Base-by-base conservation (phyloP, 2,113 vertebrate genomes). In the Ptilorrhoa leucosticta region DNA sequence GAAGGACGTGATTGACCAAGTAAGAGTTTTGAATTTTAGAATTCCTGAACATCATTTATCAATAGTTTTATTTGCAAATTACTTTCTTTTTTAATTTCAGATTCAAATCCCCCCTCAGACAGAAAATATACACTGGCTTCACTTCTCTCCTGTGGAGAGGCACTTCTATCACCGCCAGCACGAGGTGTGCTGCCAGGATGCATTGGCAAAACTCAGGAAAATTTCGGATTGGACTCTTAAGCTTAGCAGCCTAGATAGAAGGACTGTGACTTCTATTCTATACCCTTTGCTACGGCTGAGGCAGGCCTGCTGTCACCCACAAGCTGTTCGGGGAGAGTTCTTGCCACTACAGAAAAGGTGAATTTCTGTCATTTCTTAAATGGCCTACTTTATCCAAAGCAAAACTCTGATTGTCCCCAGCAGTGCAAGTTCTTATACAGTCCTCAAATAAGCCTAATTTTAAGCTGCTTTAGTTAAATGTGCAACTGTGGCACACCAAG, bases 161-260 rank as follows among this genome's bases (percentile, higher is more conserved):
- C 99, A 99, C 96, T 99, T 99, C 96, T 99, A 99, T 97, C 99
- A 99, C 94, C 99, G 99, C 9, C 99, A 99, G 97, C 99, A 99
- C 10, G 99, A 99, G 86, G 99, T 99, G 95, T 99, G 99, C 97
- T 99, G 99, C 90, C 99, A 99, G 97, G 99, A 99, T 63, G 99
- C 99, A 0, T 96, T 99, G 96, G 98, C 98, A 75, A 99, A 99
- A 95, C 98, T 99, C 95, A 98, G 99, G 93, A 99, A 99, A 97
- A 99, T 99, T 97, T 99, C 99, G 0, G 99, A 99, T 97, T 99
- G 99, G 99, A 98, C 98, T 56, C 98, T 99, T 63, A 99, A 99
- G 90, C 98, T 99, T 19, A 99, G 99, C 90, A 99, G 98, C 95
- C 98, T 99, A 26, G 99, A 99, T 97, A 97, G 99, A 35, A 98